Evolutionary conservation across 92 coral and sea anemone species (phyloP).

Genomic region (Palythoa grandiflora): DNA sequence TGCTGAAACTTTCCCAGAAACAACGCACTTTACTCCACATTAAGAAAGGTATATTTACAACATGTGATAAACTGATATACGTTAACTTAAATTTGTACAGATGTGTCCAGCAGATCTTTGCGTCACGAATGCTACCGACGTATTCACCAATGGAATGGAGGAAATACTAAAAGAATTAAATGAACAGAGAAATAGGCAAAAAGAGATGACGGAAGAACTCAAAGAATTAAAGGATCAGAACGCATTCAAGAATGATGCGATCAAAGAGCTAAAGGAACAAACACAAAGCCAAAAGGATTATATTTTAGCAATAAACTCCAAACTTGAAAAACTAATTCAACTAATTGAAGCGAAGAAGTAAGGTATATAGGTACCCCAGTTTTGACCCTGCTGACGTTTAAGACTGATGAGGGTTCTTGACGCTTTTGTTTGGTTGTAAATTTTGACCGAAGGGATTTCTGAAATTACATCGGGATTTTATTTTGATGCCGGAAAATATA

Average conservation of each 20-base stretch:
- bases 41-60: no score
- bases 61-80: no score
- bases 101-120: no score
- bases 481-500: no score
- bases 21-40: no score
- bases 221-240: background rate
- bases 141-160: background rate
- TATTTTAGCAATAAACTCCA: background rate
- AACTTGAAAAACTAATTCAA: constrained; percentile 14
- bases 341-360: background rate
- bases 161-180: background rate
- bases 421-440: no score
- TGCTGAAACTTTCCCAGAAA: no score
- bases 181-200: background rate
- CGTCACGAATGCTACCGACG: background rate
- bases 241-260: background rate
- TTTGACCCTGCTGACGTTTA: no score
- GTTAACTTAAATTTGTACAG: no score
- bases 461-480: no score
- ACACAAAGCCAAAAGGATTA: constrained; percentile 1
- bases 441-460: no score
- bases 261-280: constrained; percentile 12
- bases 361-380: background rate
- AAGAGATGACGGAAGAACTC: background rate
- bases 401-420: no score